phyloP scores from a whole-genome alignment of 2,113 vertebrate species.

The Oxyruncus cristatus region DNA sequence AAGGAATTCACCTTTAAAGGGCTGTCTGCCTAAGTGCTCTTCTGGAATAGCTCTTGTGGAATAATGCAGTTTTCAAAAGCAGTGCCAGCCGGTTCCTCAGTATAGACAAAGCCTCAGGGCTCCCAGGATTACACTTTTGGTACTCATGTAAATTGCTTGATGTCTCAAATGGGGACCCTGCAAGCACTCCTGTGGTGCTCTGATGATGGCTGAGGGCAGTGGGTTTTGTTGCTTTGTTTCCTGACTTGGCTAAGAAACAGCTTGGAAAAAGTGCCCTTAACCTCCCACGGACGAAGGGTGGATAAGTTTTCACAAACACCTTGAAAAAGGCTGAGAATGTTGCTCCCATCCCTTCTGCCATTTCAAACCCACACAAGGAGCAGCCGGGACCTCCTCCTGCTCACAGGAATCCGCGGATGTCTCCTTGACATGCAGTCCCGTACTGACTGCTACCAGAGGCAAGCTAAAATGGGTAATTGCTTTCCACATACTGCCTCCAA shows the following conservation, averaged over 20 bases:
- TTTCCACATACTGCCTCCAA: not conserved
- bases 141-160: not conserved
- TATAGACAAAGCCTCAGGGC: not conserved
- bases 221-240: not conserved
- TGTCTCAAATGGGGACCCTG: not conserved
- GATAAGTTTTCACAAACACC: not conserved
- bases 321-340: not conserved
- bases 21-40: not conserved
- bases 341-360: not conserved
- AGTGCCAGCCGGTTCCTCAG: not conserved
- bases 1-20: not conserved
- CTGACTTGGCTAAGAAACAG: not conserved
- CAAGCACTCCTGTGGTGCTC: accelerated
- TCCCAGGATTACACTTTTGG: not conserved
- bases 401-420: not conserved
- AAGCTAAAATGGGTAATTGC: not conserved
- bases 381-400: not conserved
- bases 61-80: slow-evolving; percentile 13
- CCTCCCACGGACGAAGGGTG: not conserved
- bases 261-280: not conserved
- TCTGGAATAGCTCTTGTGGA: not conserved
- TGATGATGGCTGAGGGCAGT: not conserved
- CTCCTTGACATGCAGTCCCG: not conserved
- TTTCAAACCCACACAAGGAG: not conserved
- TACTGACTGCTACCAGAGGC: not conserved